phyloP scores from a whole-genome alignment of 2,888 invertebrate species.

The Melitaea athalia region DNA sequence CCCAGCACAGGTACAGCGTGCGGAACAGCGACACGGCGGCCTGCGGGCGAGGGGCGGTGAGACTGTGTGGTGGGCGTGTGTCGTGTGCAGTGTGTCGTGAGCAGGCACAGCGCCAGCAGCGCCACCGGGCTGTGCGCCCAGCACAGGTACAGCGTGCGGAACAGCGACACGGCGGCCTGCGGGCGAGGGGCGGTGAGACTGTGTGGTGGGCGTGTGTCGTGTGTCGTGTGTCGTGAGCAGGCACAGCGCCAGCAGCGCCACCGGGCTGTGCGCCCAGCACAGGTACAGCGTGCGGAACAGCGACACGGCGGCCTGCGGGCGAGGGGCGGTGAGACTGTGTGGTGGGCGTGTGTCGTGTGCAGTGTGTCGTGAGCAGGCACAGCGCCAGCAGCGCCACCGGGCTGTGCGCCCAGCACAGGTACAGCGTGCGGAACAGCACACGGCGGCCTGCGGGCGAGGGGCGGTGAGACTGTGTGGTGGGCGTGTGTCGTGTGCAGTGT shows the following conservation, averaged over 20 bases:
- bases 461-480: no score
- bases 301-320: conserved; percentile 86
- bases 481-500: conserved; percentile 88
- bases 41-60: conserved; percentile 72
- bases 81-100: conserved; percentile 95
- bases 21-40: conserved; percentile 91
- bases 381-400: conserved; percentile 97
- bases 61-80: no score
- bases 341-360: no score
- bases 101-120: conserved; percentile 95
- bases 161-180: conserved; percentile 91
- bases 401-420: conserved; percentile 98
- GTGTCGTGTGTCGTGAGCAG: no score
- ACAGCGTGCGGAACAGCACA: conserved; percentile 92
- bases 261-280: conserved; percentile 98
- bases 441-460: conserved; percentile 85
- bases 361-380: conserved; percentile 95
- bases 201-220: no score
- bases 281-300: conserved; percentile 94
- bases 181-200: conserved; percentile 42
- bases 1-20: conserved; percentile 96
- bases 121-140: conserved; percentile 99
- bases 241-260: conserved; percentile 96
- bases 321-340: no score
- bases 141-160: conserved; percentile 93